Base-by-base conservation (phyloP, 2,113 vertebrate genomes). In the Calidris pugnax region DNA sequence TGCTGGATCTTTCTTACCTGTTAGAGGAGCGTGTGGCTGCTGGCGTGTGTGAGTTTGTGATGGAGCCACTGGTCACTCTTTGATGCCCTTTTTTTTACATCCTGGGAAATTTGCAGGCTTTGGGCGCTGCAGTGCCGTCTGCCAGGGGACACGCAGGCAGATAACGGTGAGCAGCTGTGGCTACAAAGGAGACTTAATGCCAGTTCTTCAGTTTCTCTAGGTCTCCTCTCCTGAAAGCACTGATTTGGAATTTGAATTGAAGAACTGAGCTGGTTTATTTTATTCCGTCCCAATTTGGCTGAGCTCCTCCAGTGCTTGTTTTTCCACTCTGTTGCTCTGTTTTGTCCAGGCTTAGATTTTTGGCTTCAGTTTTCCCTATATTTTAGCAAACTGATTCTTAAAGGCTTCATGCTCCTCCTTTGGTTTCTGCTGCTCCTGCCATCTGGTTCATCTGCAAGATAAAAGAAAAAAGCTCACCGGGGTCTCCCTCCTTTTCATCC, bases 401-500 rank as follows among this genome's bases (percentile, higher is more conserved):
- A 89, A 94, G 33, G 22, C 35, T 82, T 89, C 76, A 9, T 72
- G 56, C 22, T 82, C 53, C 41, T 91, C 37, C 51, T 89, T 76
- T 62, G 19, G 78, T 89, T 94, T 96, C 74, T 91, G 67, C 62
- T 76, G 50, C 45, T 93, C 26, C 71, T 62, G 71, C 90, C 81
- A 83, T 76, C 66, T 85, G 77, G 69, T 87, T 94, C 85, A 81
- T 84, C 93, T 92, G 76, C 76, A 87, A 78, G 39, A 92, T 60
- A 91, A 91, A 91, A 78, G 80, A n/a, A 53, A 85, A 95, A 95
- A 85, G 30, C 69, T 39, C 66, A 50, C 30, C 60, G 71, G 63
- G 32, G 11, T 79, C 27, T 90, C 63, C 33, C 26, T 90, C 67
- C 50, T 91, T 93, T 93, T 68, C 39, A 73, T 20, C 47, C 33